Evolutionary conservation across 2,888 invertebrate species (phyloP).

Genomic region (Hirudinaria manillensis): DNA sequence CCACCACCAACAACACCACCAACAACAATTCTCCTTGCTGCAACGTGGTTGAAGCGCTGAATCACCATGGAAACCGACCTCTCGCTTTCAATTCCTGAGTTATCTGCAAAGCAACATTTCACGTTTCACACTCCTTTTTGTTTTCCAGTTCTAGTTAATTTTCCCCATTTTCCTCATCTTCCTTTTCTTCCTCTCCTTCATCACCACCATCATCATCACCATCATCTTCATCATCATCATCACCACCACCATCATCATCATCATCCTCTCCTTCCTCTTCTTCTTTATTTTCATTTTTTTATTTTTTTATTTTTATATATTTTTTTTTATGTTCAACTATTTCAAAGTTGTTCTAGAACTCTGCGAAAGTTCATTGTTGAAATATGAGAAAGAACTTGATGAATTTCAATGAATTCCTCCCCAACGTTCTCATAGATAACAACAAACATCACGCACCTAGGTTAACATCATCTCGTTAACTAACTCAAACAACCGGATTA

Average conservation of each 20-base stretch:
- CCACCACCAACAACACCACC: too few relatives aligned
- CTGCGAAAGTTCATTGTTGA: conserved; percentile 14
- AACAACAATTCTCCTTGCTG: too few relatives aligned
- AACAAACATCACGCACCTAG: too few relatives aligned
- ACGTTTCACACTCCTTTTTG: too few relatives aligned
- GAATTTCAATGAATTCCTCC: conserved; percentile 9
- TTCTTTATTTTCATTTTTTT: background rate
- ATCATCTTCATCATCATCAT: conserved; percentile 26
- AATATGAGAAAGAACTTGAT: conserved; percentile 14
- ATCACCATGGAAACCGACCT: too few relatives aligned
- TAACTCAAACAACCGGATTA: too few relatives aligned
- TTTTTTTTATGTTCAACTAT: background rate
- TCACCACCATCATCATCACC: conserved; percentile 22
- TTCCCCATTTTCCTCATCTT: conserved; percentile 18
- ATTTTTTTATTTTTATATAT: background rate
- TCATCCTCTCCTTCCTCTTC: conserved; percentile 6
- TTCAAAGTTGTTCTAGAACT: background rate
- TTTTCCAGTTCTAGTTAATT: too few relatives aligned
- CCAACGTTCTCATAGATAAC: background rate
- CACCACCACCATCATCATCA: conserved; percentile 7
- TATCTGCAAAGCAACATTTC: too few relatives aligned
- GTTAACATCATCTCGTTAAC: too few relatives aligned
- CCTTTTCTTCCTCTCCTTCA: conserved; percentile 16
- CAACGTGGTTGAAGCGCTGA: too few relatives aligned
- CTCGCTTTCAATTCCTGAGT: too few relatives aligned